Conservation (phyloP, 2,797 vertebrate genomes). For the Cryptoprocta ferox region DNA sequence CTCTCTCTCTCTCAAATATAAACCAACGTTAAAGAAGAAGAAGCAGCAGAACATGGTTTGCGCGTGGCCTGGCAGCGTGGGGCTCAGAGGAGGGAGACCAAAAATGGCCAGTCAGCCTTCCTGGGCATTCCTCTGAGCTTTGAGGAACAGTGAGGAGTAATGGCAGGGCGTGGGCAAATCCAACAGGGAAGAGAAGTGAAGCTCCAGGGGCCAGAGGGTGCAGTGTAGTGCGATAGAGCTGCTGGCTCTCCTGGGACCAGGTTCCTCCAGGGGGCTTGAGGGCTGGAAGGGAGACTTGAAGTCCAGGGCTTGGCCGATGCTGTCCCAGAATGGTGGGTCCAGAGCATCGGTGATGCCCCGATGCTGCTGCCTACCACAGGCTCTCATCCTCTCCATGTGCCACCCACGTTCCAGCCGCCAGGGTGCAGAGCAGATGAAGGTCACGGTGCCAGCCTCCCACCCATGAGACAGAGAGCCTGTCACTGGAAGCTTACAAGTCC, state of each 20-base stretch:
- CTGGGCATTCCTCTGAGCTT: not conserved
- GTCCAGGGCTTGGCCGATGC: not conserved
- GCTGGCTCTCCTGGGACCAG: not conserved
- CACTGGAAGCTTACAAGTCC: not conserved
- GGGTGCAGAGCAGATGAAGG: not conserved
- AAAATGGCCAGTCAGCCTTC: not conserved
- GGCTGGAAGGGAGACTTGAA: not conserved
- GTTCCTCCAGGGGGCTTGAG: not conserved
- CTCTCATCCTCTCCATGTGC: not conserved
- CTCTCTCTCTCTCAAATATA: too few species aligned
- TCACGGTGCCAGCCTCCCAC: not conserved
- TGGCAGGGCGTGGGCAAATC: not conserved
- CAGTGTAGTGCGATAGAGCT: fast-evolving
- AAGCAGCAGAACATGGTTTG: not conserved
- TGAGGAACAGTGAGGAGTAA: not conserved
- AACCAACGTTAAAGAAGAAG: too few species aligned
- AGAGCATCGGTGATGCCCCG: too few species aligned
- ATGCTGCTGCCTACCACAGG: not conserved
- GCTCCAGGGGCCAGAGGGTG: fast-evolving
- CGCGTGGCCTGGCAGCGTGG: too few species aligned
- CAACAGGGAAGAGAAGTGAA: fast-evolving
- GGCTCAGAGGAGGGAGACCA: not conserved
- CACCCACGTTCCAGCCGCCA: fast-evolving
- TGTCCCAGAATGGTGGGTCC: not conserved
- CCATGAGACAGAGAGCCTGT: not conserved